These are phyloP conservation scores for Chalcosyrphus nemorum DNA, from an alignment of 2,888 invertebrate species.

Conservation along the genomic window DNA sequence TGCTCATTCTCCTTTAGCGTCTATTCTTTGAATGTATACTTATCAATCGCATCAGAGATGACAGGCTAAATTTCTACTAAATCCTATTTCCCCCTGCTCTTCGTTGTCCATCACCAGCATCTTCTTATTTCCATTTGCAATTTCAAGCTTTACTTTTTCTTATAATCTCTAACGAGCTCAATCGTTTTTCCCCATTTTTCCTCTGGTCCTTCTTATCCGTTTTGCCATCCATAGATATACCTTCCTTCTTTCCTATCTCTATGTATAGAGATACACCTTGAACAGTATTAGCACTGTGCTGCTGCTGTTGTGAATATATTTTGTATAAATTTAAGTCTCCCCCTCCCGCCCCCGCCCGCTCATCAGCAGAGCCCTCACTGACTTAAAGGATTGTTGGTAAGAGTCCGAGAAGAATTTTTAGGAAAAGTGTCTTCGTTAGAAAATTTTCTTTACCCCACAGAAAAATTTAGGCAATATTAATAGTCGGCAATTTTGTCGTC, in stretches of 20 bases:
- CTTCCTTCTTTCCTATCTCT: background rate
- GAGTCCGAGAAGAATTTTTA: slow-evolving; percentile 2
- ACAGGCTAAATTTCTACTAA: slow-evolving; percentile 10
- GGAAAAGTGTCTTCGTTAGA: slow-evolving; percentile 6
- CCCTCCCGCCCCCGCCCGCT: background rate
- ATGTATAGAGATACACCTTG: slow-evolving; percentile 21
- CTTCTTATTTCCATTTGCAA: background rate
- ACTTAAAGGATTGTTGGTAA: slow-evolving; percentile 7
- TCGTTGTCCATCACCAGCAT: background rate
- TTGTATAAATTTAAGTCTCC: background rate
- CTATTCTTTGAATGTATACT: slow-evolving; percentile 9
- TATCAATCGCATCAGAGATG: slow-evolving; percentile 51
- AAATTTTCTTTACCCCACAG: background rate
- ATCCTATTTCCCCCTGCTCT: background rate
- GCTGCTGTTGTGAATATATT: slow-evolving; percentile 34
- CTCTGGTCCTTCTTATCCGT: background rate
- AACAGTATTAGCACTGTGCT: background rate
- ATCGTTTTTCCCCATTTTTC: slow-evolving; percentile 26
- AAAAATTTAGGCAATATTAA: slow-evolving; percentile 46
- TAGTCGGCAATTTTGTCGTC: slow-evolving; percentile 43
- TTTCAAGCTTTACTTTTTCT: slow-evolving; percentile 4
- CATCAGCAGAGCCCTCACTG: no score
- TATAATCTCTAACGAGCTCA: slow-evolving; percentile 29
- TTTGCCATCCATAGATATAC: background rate
- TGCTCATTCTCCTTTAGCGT: background rate